Conservation (phyloP, 2,113 vertebrate species). For the Indicator maculatus region DNA sequence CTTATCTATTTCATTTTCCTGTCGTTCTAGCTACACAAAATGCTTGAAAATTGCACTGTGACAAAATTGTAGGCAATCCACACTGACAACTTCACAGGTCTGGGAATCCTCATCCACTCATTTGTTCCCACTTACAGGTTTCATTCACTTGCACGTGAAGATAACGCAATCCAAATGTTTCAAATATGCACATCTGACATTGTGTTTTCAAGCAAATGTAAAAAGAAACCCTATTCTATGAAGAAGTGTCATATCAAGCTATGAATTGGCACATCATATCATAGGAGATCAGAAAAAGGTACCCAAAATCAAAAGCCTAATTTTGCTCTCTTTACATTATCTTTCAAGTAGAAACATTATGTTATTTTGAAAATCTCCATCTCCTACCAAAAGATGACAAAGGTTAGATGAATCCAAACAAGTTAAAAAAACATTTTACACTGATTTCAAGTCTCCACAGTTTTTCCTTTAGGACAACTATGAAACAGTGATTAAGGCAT, state of each 20-base stretch:
- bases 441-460: not conserved
- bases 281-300: not conserved
- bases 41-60: not conserved
- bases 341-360: not conserved
- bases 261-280: not conserved
- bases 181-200: not conserved
- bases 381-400: not conserved
- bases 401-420: not conserved
- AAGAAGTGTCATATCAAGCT: not conserved
- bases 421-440: fast-evolving
- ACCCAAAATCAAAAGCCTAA: not conserved
- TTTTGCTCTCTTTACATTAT: not conserved
- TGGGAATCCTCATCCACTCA: conserved; percentile 13
- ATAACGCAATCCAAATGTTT: not conserved
- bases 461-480: not conserved
- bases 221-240: not conserved
- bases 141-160: not conserved
- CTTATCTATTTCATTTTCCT: not conserved
- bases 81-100: conserved; percentile 4
- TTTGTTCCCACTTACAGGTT: conserved; percentile 8
- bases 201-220: not conserved
- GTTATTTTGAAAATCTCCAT: not conserved
- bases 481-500: not conserved
- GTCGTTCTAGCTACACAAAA: not conserved
- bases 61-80: conserved; percentile 12